These are phyloP conservation scores for Onychomys leucogaster DNA, from an alignment of 2,797 vertebrate genomes.

Conservation along the genomic window DNA sequence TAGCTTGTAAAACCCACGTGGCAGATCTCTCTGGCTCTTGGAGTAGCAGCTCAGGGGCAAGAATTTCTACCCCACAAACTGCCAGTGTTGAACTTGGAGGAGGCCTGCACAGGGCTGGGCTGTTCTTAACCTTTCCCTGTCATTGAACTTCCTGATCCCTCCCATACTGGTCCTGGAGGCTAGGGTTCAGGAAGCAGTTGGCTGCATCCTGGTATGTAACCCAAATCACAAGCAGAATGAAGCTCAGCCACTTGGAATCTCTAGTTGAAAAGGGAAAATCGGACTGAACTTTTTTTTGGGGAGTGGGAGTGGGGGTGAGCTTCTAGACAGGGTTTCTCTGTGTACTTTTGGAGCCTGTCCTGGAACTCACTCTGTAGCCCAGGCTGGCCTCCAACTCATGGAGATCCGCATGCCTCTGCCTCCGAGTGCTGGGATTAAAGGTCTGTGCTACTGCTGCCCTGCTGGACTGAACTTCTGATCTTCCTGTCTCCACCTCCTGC, in stretches of 20 bases:
- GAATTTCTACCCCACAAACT: not conserved
- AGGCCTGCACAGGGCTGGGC: not conserved
- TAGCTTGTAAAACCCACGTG: not conserved
- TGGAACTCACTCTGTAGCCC: no score
- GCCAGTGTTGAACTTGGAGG: not conserved
- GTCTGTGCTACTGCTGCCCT: no score
- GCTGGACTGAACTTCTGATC: not conserved
- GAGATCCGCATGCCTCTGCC: no score
- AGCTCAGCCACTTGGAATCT: not conserved
- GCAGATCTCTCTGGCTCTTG: not conserved
- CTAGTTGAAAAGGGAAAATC: not conserved
- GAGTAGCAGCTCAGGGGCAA: slow-evolving; percentile 45
- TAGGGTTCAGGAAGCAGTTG: not conserved
- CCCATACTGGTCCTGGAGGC: not conserved
- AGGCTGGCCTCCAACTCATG: no score
- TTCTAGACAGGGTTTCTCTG: no score
- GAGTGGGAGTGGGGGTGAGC: no score
- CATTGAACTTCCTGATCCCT: not conserved
- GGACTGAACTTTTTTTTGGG: no score
- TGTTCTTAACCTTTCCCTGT: not conserved
- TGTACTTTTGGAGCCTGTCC: no score
- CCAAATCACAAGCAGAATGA: not conserved
- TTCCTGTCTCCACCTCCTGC: no score
- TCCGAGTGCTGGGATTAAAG: no score
- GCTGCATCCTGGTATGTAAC: accelerated